phyloP scores from a whole-genome alignment of 2,888 invertebrate genomes.

The Macrophya alboannulata region DNA sequence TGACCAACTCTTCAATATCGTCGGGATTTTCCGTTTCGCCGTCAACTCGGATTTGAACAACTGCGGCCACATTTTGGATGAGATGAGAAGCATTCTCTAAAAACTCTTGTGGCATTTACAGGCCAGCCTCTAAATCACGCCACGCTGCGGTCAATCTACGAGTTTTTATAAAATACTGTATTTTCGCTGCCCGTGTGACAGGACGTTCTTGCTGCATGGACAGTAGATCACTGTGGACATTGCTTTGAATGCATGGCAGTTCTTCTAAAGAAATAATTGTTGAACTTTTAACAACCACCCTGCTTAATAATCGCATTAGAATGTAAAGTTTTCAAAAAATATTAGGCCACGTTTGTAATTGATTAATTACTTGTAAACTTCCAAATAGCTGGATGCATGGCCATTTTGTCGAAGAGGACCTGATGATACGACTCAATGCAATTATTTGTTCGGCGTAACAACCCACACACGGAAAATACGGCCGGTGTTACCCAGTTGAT shows the following conservation, averaged over 20 bases:
- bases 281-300: not conserved
- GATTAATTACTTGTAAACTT: conserved; percentile 2
- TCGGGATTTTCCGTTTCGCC: not conserved
- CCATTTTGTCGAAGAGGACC: not conserved
- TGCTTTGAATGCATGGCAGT: not conserved
- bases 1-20: not conserved
- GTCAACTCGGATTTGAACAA: not conserved
- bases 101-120: not conserved
- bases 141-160: not conserved
- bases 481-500: not conserved
- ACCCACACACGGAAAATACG: not conserved
- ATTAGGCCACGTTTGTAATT: not conserved
- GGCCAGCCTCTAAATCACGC: not conserved
- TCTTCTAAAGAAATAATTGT: not conserved
- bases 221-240: not conserved
- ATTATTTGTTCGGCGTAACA: not conserved
- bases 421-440: not conserved
- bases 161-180: not conserved
- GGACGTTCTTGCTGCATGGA: not conserved
- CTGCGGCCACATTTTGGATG: not conserved
- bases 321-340: not conserved
- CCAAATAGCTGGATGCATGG: conserved; percentile 1
- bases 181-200: not conserved
- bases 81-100: not conserved
- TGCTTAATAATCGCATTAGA: not conserved